Evolutionary conservation across 2,113 vertebrate species (phyloP).

Genomic region (Puffinus mauretanicus): DNA sequence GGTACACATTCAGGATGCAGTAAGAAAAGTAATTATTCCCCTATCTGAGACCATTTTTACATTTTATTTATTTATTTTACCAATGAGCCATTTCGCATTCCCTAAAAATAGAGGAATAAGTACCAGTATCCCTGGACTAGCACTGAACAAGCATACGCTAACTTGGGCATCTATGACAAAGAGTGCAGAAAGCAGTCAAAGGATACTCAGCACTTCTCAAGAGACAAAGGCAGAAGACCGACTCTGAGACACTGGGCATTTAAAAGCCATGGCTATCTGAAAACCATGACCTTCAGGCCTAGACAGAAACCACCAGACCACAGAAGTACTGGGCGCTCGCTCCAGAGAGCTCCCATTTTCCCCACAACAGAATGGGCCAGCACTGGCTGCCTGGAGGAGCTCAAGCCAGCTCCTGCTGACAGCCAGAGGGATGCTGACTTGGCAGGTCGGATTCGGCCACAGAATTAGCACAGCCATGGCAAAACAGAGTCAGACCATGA

Average conservation of each 20-base stretch:
- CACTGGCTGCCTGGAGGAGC: neutral
- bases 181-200: neutral
- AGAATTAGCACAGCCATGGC: neutral
- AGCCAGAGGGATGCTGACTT: neutral
- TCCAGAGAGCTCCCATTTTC: neutral
- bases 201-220: neutral
- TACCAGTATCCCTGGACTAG: neutral
- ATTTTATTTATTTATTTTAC: neutral
- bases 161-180: neutral
- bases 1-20: neutral
- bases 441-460: neutral
- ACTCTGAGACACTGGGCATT: neutral
- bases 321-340: neutral
- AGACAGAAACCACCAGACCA: neutral
- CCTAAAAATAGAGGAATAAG: neutral
- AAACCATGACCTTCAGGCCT: neutral
- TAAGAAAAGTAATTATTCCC: neutral
- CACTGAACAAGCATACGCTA: fast-evolving
- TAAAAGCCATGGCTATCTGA: neutral
- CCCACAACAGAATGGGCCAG: neutral
- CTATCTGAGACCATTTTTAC: neutral
- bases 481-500: neutral
- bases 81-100: neutral
- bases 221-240: neutral
- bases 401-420: neutral